These are phyloP conservation scores for Lithobates pipiens DNA, from an alignment of 2,797 vertebrate species.

Conservation along the genomic window DNA sequence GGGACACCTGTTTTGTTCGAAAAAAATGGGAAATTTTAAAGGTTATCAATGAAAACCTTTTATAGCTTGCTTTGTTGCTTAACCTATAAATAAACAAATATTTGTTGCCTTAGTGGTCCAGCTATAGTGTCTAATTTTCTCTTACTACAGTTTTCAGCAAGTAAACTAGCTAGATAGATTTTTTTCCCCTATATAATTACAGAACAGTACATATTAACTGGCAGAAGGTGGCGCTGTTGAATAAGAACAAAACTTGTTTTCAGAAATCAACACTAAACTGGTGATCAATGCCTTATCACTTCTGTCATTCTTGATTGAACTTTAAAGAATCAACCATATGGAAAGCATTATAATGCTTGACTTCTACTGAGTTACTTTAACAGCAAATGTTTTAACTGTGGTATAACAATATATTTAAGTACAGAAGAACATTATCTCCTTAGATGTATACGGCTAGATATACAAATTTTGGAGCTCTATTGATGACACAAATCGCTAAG, in stretches of 20 bases:
- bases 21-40: no score
- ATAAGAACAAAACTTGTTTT: constrained; percentile 36
- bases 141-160: not conserved
- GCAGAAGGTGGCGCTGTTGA: constrained; percentile 78
- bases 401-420: constrained; percentile 57
- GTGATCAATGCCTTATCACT: constrained; percentile 61
- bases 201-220: not conserved
- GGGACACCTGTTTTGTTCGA: no score
- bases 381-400: constrained; percentile 61
- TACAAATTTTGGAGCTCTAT: not conserved
- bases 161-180: not conserved
- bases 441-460: not conserved
- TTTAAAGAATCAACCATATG: constrained; percentile 65
- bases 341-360: constrained; percentile 69
- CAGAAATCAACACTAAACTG: constrained; percentile 47
- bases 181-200: not conserved
- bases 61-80: no score
- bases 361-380: constrained; percentile 68
- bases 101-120: no score
- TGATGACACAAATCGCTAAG: not conserved
- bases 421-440: constrained; percentile 64
- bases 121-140: no score
- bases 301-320: constrained; percentile 63
- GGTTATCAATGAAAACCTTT: no score
- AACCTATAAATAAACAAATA: not conserved